Percentiles rank a stretch among this genome's conserved stretches.
phyloP scores from a whole-genome alignment of 2,113 vertebrate genomes.

The Fregata magnificens region DNA sequence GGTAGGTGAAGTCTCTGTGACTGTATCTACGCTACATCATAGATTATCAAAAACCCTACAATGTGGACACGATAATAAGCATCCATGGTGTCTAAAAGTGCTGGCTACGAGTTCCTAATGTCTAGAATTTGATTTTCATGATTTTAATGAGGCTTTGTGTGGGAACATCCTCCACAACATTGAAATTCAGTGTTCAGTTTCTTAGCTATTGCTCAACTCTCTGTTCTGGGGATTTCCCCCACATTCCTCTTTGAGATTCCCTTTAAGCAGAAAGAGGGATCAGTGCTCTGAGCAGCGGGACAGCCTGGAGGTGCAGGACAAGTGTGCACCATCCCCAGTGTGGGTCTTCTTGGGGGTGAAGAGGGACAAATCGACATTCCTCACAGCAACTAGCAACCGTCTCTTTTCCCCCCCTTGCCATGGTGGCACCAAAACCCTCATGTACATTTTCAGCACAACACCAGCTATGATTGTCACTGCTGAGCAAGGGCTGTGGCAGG shows the following conservation, averaged over 20 bases:
- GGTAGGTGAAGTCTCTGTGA: constrained; percentile 47
- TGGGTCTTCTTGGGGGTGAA: background rate
- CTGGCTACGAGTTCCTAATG: constrained; percentile 40
- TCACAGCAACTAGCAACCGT: background rate
- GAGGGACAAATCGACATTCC: rapidly evolving
- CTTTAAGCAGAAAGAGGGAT: background rate
- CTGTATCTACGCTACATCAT: constrained; percentile 57
- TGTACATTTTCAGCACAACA: background rate
- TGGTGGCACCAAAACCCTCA: background rate
- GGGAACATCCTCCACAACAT: background rate
- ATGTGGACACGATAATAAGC: constrained; percentile 53
- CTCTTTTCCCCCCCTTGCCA: background rate
- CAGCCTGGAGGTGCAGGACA: background rate
- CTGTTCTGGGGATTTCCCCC: background rate
- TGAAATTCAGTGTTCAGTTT: background rate
- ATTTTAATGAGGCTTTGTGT: constrained; percentile 45
- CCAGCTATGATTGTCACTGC: background rate
- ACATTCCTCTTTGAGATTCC: background rate
- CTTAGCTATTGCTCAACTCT: background rate
- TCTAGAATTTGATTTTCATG: constrained; percentile 60
- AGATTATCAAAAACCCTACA: constrained; percentile 56
- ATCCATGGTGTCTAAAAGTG: constrained; percentile 8
- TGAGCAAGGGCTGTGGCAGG: background rate
- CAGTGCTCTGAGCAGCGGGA: background rate
- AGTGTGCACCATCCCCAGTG: background rate